phyloP scores from a whole-genome alignment of 2,888 invertebrate species.

The Heliconius hortense region DNA sequence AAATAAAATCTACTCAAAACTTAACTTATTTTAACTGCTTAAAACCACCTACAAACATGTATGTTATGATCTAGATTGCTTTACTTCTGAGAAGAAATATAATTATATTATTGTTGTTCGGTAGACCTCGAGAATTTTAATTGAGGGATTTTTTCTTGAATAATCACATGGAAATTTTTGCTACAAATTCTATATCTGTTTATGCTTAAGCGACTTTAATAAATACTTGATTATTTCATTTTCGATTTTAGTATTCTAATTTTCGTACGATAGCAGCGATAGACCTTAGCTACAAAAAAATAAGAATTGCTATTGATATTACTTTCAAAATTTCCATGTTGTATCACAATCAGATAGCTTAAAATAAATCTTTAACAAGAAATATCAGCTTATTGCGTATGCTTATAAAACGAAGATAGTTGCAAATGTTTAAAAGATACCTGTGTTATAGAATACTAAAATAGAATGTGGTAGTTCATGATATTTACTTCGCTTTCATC shows the following conservation, averaged over 20 bases:
- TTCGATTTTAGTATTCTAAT: too few species aligned
- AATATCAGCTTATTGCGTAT: neutral
- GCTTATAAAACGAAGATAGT: neutral
- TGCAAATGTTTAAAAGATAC: neutral
- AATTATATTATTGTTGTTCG: slow-evolving; percentile 6
- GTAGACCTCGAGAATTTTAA: slow-evolving; percentile 4
- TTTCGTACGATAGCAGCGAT: too few species aligned
- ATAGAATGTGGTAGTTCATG: slow-evolving; percentile 4
- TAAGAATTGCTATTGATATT: too few species aligned
- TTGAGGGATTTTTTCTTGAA: neutral
- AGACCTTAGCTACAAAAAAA: too few species aligned
- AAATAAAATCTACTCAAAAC: neutral
- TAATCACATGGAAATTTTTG: neutral
- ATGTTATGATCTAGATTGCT: slow-evolving; percentile 27
- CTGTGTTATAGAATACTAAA: slow-evolving; percentile 7
- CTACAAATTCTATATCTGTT: neutral
- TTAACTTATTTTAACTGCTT: neutral
- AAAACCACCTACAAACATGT: slow-evolving; percentile 25
- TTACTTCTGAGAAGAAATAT: neutral
- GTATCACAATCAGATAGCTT: too few species aligned
- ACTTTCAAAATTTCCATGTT: too few species aligned
- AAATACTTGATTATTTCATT: too few species aligned
- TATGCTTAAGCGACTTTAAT: too few species aligned
- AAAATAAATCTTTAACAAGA: too few species aligned
- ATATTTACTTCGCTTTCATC: slow-evolving; percentile 36